Evolutionary conservation across 2,888 invertebrate species (phyloP).

Genomic region (Orchestes rusci): DNA sequence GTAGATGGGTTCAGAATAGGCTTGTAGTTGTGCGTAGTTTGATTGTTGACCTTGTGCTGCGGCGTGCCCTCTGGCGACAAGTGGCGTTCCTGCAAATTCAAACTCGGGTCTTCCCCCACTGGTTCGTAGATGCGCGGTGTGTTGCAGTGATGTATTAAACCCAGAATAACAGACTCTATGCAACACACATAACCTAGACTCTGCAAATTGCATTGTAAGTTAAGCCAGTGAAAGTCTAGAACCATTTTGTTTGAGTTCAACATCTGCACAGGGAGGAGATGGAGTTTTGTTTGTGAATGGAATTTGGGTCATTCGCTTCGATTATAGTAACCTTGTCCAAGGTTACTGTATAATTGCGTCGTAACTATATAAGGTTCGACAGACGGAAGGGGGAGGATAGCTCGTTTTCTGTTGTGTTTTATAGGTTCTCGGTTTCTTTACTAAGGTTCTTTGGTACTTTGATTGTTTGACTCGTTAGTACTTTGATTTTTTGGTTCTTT

Average conservation of each 20-base stretch:
- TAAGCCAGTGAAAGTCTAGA: background rate
- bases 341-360: too few species aligned
- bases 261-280: too few species aligned
- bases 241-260: too few species aligned
- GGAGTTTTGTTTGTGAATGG: background rate
- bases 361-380: too few species aligned
- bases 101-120: constrained; percentile 56
- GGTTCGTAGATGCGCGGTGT: constrained; percentile 48
- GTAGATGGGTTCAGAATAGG: constrained; percentile 37
- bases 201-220: constrained; percentile 37
- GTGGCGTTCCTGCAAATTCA: constrained; percentile 46
- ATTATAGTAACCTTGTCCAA: too few species aligned
- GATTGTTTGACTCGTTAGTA: too few species aligned
- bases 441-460: too few species aligned
- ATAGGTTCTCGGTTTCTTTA: too few species aligned
- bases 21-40: constrained; percentile 44
- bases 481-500: too few species aligned
- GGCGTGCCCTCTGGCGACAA: constrained; percentile 36
- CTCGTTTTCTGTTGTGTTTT: too few species aligned
- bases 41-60: constrained; percentile 37
- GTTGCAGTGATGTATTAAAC: constrained; percentile 52
- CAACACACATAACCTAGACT: constrained; percentile 57
- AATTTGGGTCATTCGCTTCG: background rate
- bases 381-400: too few species aligned
- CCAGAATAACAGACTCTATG: constrained; percentile 52